Conservation (phyloP, 2,888 invertebrate species). For the Machimus rusticus region DNA sequence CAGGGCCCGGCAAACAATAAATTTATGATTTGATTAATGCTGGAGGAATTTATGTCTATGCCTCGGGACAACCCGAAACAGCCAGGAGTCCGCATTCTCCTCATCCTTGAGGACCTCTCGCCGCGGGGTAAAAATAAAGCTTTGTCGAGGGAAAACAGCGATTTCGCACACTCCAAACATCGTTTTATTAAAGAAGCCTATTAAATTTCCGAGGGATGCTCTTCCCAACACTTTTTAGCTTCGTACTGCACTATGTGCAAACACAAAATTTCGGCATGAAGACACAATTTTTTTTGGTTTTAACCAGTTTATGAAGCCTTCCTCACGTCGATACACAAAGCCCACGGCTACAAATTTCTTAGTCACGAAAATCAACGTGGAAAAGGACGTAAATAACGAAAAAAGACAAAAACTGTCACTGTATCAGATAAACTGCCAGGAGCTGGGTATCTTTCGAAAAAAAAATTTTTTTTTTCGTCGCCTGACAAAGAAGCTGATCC, state of each 20-base stretch:
- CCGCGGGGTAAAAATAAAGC: background rate
- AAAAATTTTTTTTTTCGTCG: background rate
- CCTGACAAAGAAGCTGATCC: background rate
- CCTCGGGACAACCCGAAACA: background rate
- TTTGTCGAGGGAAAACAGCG: background rate
- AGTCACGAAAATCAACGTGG: background rate
- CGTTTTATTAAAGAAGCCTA: background rate
- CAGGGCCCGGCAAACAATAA: background rate
- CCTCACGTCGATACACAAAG: background rate
- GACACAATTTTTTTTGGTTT: background rate
- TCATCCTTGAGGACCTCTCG: background rate
- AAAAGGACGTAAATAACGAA: background rate
- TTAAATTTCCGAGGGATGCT: background rate
- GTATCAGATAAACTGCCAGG: background rate
- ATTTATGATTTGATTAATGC: conserved; percentile 7
- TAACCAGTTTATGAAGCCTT: background rate
- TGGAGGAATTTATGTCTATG: background rate
- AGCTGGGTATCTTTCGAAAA: background rate
- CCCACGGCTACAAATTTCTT: background rate
- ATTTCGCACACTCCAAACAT: background rate
- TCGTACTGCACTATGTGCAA: background rate
- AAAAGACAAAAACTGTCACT: background rate
- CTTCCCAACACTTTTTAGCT: background rate
- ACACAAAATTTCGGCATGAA: background rate
- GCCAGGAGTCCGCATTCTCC: background rate